Evolutionary conservation across 2,888 invertebrate genomes (phyloP).

Genomic region (Conops quadrifasciatus): DNA sequence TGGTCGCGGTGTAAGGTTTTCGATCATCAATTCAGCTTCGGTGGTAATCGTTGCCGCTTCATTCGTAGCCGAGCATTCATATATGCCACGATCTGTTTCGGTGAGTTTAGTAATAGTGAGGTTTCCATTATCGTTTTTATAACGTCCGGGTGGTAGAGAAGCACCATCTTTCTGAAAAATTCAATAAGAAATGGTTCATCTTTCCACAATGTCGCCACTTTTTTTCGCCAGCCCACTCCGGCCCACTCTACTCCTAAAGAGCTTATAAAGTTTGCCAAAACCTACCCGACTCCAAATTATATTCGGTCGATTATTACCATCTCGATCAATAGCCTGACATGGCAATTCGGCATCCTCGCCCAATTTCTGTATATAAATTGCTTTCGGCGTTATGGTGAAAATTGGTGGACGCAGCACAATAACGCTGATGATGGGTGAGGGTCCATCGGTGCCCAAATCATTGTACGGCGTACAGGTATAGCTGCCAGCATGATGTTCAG

Average conservation of each 20-base stretch:
- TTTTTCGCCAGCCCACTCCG: background rate
- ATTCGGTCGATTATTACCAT: conserved; percentile 71
- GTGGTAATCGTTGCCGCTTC: conserved; percentile 85
- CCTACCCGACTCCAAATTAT: conserved; percentile 76
- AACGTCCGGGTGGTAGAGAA: conserved; percentile 74
- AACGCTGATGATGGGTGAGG: conserved; percentile 84
- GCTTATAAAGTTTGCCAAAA: conserved; percentile 36
- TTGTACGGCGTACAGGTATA: conserved; percentile 94
- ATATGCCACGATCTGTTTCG: conserved; percentile 87
- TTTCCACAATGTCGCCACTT: too few species aligned
- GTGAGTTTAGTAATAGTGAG: conserved; percentile 83
- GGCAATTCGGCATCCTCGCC: conserved; percentile 83
- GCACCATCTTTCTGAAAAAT: conserved; percentile 76
- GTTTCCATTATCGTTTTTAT: conserved; percentile 76
- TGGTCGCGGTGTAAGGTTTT: conserved; percentile 89
- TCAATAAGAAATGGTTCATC: background rate
- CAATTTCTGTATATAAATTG: conserved; percentile 83
- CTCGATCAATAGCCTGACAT: conserved; percentile 80
- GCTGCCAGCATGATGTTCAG: conserved; percentile 84
- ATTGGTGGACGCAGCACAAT: conserved; percentile 86
- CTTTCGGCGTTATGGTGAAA: conserved; percentile 81
- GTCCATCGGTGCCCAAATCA: conserved; percentile 84
- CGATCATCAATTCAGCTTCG: conserved; percentile 82
- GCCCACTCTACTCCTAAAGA: conserved; percentile 35
- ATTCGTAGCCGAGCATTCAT: conserved; percentile 84